phyloP scores from a whole-genome alignment of 1,140 invertebrate genomes.

The Latrodectus geometricus region DNA sequence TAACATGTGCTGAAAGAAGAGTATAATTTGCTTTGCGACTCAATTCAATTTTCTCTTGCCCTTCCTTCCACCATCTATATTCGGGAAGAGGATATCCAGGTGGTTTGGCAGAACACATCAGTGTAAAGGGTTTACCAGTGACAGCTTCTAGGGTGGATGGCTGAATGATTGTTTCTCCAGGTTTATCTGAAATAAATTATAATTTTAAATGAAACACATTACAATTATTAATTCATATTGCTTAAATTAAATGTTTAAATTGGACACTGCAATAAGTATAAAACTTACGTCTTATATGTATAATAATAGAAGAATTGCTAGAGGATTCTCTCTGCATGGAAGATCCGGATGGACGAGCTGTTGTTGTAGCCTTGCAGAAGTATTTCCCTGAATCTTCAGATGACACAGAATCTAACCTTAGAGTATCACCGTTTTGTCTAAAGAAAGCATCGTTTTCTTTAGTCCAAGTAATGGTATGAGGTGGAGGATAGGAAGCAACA shows the following conservation, averaged over 20 bases:
- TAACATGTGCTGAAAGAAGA: constrained; percentile 83
- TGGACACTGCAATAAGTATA: background rate
- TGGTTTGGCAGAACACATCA: constrained; percentile 87
- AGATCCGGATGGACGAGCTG: constrained; percentile 77
- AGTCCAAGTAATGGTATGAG: constrained; percentile 84
- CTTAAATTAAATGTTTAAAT: no score
- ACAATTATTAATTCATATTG: no score
- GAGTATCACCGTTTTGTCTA: constrained; percentile 81
- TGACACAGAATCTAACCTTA: constrained; percentile 80
- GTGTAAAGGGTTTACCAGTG: constrained; percentile 83
- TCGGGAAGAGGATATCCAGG: constrained; percentile 89
- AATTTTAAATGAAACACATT: no score
- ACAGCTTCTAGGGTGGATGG: constrained; percentile 86
- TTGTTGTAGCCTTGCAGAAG: constrained; percentile 85
- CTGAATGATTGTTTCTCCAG: constrained; percentile 83
- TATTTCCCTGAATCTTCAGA: constrained; percentile 88
- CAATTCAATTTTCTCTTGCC: constrained; percentile 74
- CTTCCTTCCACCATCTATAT: constrained; percentile 86
- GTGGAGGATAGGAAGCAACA: constrained; percentile 83
- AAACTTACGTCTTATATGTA: constrained; percentile 78
- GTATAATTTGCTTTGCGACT: constrained; percentile 82
- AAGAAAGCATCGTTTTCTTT: constrained; percentile 87
- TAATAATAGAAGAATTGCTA: constrained; percentile 80
- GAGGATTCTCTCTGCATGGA: constrained; percentile 73
- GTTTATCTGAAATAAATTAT: constrained; percentile 74